A percentile compares a stretch with the other conserved stretches of the same genome.
Evolutionary conservation across 2,888 invertebrate species (phyloP).

Genomic region (Gisinianus flammeolus): DNA sequence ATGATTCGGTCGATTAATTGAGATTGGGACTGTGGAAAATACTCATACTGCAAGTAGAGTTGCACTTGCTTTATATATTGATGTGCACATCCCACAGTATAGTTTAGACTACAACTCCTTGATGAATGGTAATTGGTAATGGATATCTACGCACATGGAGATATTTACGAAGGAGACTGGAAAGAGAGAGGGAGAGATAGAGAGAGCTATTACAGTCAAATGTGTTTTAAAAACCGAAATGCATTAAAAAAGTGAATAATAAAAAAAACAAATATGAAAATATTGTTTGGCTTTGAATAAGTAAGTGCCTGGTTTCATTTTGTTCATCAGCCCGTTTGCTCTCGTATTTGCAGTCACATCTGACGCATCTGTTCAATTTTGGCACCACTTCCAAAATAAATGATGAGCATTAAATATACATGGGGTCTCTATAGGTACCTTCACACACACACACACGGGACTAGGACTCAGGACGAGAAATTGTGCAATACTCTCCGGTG

Average conservation of each 20-base stretch:
- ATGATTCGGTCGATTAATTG: background rate
- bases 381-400: conserved; percentile 19
- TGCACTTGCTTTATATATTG: background rate
- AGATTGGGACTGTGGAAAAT: background rate
- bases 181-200: background rate
- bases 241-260: background rate
- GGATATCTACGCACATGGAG: background rate
- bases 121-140: background rate
- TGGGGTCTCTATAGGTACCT: background rate
- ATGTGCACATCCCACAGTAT: background rate
- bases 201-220: no score
- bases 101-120: background rate
- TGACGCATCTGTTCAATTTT: conserved; percentile 19
- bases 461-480: background rate
- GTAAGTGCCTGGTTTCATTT: conserved; percentile 26
- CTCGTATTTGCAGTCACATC: conserved; percentile 24
- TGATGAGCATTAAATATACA: conserved; percentile 25
- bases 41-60: background rate
- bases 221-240: background rate
- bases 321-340: conserved; percentile 17
- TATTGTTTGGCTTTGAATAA: conserved; percentile 30
- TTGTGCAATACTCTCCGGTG: conserved; percentile 14
- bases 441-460: background rate
- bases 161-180: background rate
- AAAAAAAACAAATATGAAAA: background rate